Evolutionary conservation across 2,797 vertebrate genomes (phyloP).

Genomic region (Acrocephalus scirpaceus): DNA sequence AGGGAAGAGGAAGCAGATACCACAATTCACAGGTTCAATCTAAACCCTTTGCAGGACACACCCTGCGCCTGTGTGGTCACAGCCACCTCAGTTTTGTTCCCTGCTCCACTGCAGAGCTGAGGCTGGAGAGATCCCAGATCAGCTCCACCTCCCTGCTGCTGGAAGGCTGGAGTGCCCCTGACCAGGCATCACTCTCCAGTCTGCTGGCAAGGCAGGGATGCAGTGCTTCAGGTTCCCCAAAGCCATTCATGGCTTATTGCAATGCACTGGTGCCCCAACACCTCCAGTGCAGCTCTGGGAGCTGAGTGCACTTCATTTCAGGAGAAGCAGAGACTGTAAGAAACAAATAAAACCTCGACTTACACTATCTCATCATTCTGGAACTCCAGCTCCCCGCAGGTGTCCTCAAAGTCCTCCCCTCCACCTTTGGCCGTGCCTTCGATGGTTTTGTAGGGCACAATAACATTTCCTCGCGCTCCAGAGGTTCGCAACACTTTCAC

Average conservation of each 20-base stretch:
- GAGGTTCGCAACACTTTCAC: conserved; percentile 90
- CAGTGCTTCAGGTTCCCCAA: background rate
- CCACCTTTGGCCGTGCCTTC: conserved; percentile 93
- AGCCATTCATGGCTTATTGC: background rate
- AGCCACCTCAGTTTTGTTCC: background rate
- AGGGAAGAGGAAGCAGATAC: background rate
- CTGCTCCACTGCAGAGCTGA: background rate
- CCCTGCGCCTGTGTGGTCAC: background rate
- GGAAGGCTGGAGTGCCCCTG: background rate
- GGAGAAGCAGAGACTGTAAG: background rate
- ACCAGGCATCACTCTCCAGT: background rate
- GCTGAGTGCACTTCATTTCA: background rate
- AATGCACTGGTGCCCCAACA: background rate
- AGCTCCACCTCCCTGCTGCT: background rate
- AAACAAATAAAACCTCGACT: conserved; percentile 76
- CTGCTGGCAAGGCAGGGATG: background rate
- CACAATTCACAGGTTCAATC: background rate
- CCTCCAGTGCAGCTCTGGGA: background rate
- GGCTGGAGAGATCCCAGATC: background rate
- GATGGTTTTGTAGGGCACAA: conserved; percentile 90
- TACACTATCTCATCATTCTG: conserved; percentile 95
- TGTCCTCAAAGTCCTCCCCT: conserved; percentile 96
- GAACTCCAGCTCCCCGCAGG: conserved; percentile 92
- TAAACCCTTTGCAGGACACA: background rate
- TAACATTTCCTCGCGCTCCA: conserved; percentile 90